Base-by-base conservation (phyloP, 2,797 vertebrate genomes). In the Hipposideros larvatus region DNA sequence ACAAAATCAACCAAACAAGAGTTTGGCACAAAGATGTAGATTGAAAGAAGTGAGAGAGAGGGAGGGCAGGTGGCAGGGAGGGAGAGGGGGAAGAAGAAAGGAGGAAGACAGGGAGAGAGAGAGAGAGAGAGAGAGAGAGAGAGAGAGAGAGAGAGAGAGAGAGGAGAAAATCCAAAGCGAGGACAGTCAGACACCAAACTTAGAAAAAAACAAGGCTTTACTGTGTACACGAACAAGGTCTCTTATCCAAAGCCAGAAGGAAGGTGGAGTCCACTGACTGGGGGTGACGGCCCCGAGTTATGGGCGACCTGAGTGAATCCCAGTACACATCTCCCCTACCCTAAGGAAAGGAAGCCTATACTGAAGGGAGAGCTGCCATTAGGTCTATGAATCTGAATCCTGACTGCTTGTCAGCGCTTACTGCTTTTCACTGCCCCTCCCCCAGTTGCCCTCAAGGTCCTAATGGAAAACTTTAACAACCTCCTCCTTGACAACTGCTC, bases 51-150 rank as follows among this genome's bases (percentile, higher is more conserved):
- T 2, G 8, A 4, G 2, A 6, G 2, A 6, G n/a, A 5, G n/a
- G 10, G 2, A 46, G n/a, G 13, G 34, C 15, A 4, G 24, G 16
- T 31, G 5, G 14, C 7, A 4, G 11, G 16, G 24, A 80, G 43
- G 5, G 11, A 0, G 18, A 6, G 3, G 3, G 26, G 51, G 53
- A 21, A 8, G 34, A 34, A 24, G 37, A 55, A 46, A 48, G 66
- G 21, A 83, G 1, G 11, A 31, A 14, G n/a, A 16, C 48, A 16
- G 14, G 16, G 11, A 2, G 10, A 2, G 15, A 4, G n/a, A 9
- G n/a, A 4, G n/a, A 9, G n/a, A 4, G 6, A 43, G 31, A 7
- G n/a, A 22, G 3, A 14, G 24, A 59, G 5, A 7, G 11, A 3
- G 10, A 10, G 22, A 79, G 41, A 3, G 10, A 1, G 16, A 6